Percentiles rank a stretch among this genome's conserved stretches.
phyloP scores from a whole-genome alignment of 1,140 invertebrate species.

The Glomeris maerens region DNA sequence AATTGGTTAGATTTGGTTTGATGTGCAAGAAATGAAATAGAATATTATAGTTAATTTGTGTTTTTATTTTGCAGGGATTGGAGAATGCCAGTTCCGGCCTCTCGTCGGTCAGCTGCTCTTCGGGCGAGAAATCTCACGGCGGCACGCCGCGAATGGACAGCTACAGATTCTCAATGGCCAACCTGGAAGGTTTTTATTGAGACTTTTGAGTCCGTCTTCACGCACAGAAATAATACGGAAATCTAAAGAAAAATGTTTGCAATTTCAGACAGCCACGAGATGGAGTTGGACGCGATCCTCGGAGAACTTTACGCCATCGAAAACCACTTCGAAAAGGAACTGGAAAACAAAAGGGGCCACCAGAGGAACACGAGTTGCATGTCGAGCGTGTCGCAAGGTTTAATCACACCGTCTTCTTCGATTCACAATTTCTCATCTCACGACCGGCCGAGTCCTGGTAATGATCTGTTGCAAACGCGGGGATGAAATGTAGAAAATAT shows the following conservation, averaged over 20 bases:
- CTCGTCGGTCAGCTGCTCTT: too few species aligned
- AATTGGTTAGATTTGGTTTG: too few species aligned
- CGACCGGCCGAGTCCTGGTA: conserved; percentile 9
- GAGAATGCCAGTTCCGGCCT: conserved; percentile 44
- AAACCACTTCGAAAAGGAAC: conserved; percentile 51
- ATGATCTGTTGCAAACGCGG: too few species aligned
- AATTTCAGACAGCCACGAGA: conserved; percentile 75
- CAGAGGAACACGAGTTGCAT: conserved; percentile 14
- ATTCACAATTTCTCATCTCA: conserved; percentile 9
- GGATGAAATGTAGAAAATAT: too few species aligned
- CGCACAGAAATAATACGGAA: background rate
- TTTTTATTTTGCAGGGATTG: conserved; percentile 40
- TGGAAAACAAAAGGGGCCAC: conserved; percentile 17
- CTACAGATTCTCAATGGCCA: conserved; percentile 82
- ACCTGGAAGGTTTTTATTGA: conserved; percentile 51
- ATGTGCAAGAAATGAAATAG: too few species aligned
- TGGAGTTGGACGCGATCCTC: conserved; percentile 87
- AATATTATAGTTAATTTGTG: too few species aligned
- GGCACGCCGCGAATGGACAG: conserved; percentile 58
- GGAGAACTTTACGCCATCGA: conserved; percentile 84
- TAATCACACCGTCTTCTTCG: background rate
- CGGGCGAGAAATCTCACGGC: conserved; percentile 39
- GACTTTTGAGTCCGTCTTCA: background rate
- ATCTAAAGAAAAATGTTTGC: background rate
- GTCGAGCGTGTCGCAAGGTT: background rate